Conservation (phyloP, 2,797 vertebrate species). For the Epinephelus awoara region DNA sequence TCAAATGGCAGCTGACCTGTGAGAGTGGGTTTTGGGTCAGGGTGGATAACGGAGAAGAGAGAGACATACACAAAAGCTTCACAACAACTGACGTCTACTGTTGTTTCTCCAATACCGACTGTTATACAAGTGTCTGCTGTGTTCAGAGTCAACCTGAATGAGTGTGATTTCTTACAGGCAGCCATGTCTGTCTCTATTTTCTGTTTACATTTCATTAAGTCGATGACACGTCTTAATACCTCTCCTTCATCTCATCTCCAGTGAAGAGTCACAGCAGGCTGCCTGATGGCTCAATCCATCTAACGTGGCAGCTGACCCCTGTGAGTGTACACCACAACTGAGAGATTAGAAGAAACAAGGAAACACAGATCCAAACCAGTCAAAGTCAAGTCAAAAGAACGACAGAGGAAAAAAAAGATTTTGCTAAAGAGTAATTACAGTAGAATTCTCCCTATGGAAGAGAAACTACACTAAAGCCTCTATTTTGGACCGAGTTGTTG, state of each 20-base stretch:
- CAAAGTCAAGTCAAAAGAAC: neutral
- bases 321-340: neutral
- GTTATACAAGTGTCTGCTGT: neutral
- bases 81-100: conserved; percentile 4
- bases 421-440: neutral
- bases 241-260: conserved; percentile 41
- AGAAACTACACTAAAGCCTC: neutral
- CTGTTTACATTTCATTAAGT: conserved; percentile 56
- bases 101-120: neutral
- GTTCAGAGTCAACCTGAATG: neutral
- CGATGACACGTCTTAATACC: neutral
- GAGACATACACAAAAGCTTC: conserved; percentile 30
- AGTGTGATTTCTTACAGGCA: neutral
- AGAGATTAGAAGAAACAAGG: neutral
- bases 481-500: conserved; percentile 20
- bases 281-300: conserved; percentile 47
- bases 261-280: conserved; percentile 25
- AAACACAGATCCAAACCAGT: neutral
- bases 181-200: conserved; percentile 21
- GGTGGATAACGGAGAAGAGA: conserved; percentile 33
- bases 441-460: neutral
- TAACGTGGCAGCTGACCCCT: conserved; percentile 43
- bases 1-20: conserved; percentile 73
- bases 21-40: conserved; percentile 65
- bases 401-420: neutral